These are phyloP conservation scores for Sanderia malayensis DNA, from an alignment of 30 jellyfish, hydroid and myxozoan species.

Conservation along the genomic window DNA sequence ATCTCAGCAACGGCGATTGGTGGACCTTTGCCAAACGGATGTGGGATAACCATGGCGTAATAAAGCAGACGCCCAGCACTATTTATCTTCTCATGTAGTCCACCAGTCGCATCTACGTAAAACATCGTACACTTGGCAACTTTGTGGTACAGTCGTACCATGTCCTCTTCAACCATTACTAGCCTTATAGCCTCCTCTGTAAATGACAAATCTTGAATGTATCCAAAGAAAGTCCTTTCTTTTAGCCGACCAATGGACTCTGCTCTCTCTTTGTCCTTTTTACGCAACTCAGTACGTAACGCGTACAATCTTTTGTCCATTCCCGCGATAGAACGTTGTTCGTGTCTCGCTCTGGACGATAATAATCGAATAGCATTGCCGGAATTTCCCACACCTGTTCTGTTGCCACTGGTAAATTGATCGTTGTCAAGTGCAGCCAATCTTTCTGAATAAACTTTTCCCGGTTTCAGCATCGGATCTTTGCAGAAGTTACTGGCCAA, in stretches of 20 bases:
- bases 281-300: not conserved
- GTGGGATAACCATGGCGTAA: conserved; percentile 29
- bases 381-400: conserved; percentile 40
- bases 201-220: not conserved
- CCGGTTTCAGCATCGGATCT: not conserved
- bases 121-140: not conserved
- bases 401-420: conserved; percentile 22
- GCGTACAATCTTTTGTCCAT: not conserved
- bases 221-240: conserved; percentile 7
- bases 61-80: not conserved
- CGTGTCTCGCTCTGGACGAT: conserved; percentile 8
- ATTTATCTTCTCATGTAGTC: not conserved
- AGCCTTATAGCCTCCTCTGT: conserved; percentile 3
- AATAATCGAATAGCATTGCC: conserved; percentile 7
- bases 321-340: conserved; percentile 1
- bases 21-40: conserved; percentile 13
- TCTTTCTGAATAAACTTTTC: conserved; percentile 10
- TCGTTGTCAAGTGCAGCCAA: conserved; percentile 4
- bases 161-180: conserved; percentile 10
- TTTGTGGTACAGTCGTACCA: conserved; percentile 6
- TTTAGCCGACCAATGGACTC: not conserved
- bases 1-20: conserved; percentile 31
- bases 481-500: not conserved
- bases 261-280: not conserved
- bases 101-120: conserved; percentile 32